A percentile compares a stretch with the other conserved stretches of the same genome.
These are phyloP conservation scores for Thyatira batis DNA, from an alignment of 2,888 invertebrate species.

Conservation along the genomic window DNA sequence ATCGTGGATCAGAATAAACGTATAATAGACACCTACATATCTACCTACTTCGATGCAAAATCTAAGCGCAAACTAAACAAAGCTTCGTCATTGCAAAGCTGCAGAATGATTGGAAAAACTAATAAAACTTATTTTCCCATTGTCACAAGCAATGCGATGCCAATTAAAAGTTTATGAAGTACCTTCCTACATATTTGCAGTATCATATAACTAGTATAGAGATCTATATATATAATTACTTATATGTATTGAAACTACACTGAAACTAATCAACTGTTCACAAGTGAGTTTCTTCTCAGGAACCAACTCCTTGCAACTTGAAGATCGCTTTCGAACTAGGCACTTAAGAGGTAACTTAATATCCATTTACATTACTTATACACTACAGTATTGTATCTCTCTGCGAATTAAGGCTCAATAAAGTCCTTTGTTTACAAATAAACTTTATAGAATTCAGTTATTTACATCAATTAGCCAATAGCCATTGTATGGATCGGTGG, in stretches of 20 bases:
- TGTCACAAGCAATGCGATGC: constrained; percentile 9
- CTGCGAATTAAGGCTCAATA: no score
- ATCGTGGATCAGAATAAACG: no score
- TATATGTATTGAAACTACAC: constrained; percentile 17
- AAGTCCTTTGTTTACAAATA: no score
- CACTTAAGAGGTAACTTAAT: background rate
- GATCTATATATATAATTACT: background rate
- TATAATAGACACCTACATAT: background rate
- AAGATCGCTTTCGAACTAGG: background rate
- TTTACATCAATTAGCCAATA: no score
- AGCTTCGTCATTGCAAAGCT: background rate
- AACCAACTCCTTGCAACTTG: background rate
- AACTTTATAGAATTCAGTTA: no score
- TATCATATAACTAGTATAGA: background rate
- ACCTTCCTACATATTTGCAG: background rate
- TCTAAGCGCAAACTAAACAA: background rate
- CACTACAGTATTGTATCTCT: background rate
- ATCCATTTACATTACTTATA: background rate
- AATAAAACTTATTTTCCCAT: background rate
- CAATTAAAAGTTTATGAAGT: constrained; percentile 32
- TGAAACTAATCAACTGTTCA: constrained; percentile 36
- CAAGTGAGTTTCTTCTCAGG: constrained; percentile 25
- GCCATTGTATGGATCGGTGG: no score
- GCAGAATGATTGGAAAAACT: background rate
- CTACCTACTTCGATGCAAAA: background rate